A percentile compares a stretch with the other conserved stretches of the same genome.
These are phyloP conservation scores for Ophraella communa DNA, from an alignment of 2,888 invertebrate genomes.

Conservation along the genomic window DNA sequence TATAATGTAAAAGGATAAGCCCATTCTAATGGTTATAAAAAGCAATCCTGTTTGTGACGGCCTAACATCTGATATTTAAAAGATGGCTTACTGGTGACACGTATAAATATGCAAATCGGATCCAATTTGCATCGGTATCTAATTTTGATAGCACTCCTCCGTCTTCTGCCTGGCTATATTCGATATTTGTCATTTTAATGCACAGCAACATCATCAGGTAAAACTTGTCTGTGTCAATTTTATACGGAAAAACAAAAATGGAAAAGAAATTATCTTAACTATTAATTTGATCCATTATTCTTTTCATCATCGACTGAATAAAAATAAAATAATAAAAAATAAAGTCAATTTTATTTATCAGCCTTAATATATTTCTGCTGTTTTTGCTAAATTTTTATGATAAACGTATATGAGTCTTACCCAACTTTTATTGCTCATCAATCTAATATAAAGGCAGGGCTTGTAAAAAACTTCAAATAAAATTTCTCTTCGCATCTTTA, in stretches of 20 bases:
- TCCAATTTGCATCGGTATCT: conserved; percentile 22
- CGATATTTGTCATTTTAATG: conserved; percentile 36
- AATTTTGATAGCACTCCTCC: conserved; percentile 29
- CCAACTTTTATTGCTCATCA: background rate
- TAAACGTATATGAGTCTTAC: background rate
- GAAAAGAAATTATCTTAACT: background rate
- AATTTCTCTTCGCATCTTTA: conserved; percentile 11
- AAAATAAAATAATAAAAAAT: too few species aligned
- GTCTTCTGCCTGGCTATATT: conserved; percentile 23
- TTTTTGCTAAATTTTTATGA: background rate
- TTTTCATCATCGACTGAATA: too few species aligned
- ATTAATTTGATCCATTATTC: too few species aligned
- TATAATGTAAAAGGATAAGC: background rate
- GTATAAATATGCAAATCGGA: conserved; percentile 33
- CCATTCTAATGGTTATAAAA: conserved; percentile 9
- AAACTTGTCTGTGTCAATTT: conserved; percentile 25
- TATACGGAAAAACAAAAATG: background rate
- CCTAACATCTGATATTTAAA: conserved; percentile 25
- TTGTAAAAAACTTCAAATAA: conserved; percentile 8
- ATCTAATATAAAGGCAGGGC: background rate
- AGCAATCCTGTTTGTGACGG: conserved; percentile 22
- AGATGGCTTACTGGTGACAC: conserved; percentile 28
- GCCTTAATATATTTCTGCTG: background rate
- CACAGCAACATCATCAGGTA: conserved; percentile 35
- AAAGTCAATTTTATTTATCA: too few species aligned